Conservation (phyloP, 2,113 vertebrate species). For the Calyptomena viridis region DNA sequence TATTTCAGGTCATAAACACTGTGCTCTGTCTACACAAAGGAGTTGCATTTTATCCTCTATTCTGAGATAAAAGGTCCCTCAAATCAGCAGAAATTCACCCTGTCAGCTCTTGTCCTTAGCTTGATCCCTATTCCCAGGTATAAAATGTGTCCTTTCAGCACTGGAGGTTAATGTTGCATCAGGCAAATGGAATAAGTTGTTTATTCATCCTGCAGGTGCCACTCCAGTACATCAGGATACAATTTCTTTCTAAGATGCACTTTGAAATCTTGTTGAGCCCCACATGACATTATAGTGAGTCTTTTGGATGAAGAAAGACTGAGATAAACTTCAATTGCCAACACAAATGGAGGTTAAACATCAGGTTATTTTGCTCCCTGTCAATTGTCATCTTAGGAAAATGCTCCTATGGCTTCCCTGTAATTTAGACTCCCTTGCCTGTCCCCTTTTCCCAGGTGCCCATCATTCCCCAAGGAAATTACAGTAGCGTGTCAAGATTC, state of each 20-base stretch:
- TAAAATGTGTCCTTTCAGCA: not conserved
- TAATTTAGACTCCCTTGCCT: not conserved
- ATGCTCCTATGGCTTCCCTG: not conserved
- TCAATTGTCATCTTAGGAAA: not conserved
- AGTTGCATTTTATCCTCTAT: not conserved
- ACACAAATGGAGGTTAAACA: not conserved
- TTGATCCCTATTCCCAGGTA: not conserved
- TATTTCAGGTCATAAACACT: not conserved
- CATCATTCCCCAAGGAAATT: fast-evolving
- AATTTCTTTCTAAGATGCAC: not conserved
- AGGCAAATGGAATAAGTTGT: not conserved
- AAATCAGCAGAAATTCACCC: not conserved
- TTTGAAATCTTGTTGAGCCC: not conserved
- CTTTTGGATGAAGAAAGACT: not conserved
- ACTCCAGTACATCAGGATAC: not conserved
- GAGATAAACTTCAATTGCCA: fast-evolving
- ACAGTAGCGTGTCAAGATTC: not conserved
- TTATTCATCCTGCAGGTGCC: not conserved
- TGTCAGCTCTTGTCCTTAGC: not conserved
- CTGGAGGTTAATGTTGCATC: no score
- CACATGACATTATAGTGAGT: not conserved
- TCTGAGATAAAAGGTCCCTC: not conserved
- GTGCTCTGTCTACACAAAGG: not conserved
- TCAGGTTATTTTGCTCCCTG: not conserved
- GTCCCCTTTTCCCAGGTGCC: not conserved